A percentile compares a stretch with the other conserved stretches of the same genome.
phyloP scores from a whole-genome alignment of 2,113 vertebrate genomes.

The Galbula dea region DNA sequence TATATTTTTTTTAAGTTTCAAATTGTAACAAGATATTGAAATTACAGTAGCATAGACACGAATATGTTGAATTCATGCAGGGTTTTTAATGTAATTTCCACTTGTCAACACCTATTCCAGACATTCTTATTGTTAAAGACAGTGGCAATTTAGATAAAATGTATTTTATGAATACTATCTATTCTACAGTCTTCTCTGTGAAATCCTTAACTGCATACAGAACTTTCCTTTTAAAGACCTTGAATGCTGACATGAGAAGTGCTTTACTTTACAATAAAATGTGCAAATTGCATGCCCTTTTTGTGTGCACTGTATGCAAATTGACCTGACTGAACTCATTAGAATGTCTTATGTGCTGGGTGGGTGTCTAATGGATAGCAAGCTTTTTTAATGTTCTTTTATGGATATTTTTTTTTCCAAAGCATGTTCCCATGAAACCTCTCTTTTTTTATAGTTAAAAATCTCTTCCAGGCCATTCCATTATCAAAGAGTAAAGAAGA shows the following conservation, averaged over 20 bases:
- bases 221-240: slow-evolving; percentile 41
- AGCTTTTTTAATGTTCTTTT: not conserved
- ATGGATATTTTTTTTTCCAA: not conserved
- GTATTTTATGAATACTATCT: slow-evolving; percentile 54
- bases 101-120: slow-evolving; percentile 44
- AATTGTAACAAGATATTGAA: slow-evolving; percentile 20
- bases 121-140: slow-evolving; percentile 39
- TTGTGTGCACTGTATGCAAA: slow-evolving; percentile 14
- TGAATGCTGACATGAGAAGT: slow-evolving; percentile 31
- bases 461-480: not conserved
- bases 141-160: slow-evolving; percentile 52
- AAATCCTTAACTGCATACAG: not conserved
- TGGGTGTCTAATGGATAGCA: slow-evolving; percentile 9
- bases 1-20: not conserved
- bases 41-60: not conserved
- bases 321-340: not conserved
- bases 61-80: slow-evolving; percentile 12
- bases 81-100: slow-evolving; percentile 53
- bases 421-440: not conserved
- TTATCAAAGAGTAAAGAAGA: not conserved
- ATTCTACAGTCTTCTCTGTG: not conserved
- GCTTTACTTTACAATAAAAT: slow-evolving; percentile 35
- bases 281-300: slow-evolving; percentile 3
- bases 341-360: not conserved
- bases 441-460: not conserved